Conservation (phyloP, 2,113 vertebrate genomes). For the Anhinga anhinga region DNA sequence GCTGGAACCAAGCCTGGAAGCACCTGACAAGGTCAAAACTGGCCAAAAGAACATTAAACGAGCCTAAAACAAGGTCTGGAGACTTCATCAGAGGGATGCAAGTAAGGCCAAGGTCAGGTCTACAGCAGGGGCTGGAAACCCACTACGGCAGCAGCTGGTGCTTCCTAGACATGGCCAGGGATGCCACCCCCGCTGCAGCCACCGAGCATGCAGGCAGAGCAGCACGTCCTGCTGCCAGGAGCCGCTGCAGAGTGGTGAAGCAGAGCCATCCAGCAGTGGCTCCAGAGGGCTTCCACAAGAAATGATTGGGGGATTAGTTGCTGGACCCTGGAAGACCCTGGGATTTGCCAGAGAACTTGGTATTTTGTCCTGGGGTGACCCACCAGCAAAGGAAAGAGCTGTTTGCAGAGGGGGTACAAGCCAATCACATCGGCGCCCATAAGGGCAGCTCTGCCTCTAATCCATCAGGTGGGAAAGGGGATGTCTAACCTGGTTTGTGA, state of each 20-base stretch:
- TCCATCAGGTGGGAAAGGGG: background rate
- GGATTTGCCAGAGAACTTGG: background rate
- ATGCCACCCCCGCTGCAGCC: background rate
- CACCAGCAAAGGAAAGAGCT: background rate
- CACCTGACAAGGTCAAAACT: background rate
- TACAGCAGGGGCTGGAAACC: background rate
- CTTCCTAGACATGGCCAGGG: background rate
- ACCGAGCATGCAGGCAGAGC: background rate
- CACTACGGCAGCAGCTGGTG: background rate
- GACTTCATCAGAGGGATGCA: background rate
- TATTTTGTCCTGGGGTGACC: background rate
- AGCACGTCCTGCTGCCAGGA: fast-evolving
- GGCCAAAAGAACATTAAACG: background rate
- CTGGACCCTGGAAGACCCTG: background rate
- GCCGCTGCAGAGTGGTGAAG: background rate
- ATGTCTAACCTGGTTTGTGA: background rate
- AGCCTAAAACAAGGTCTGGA: background rate
- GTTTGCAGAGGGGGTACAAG: background rate
- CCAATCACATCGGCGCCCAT: background rate
- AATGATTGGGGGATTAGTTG: background rate
- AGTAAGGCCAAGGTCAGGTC: background rate
- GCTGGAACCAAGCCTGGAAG: background rate
- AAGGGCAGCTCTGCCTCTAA: background rate
- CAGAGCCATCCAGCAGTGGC: background rate
- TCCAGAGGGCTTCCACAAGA: background rate